These are phyloP conservation scores for Beaufortia kweichowensis DNA, from an alignment of 2,113 vertebrate genomes.

Conservation along the genomic window DNA sequence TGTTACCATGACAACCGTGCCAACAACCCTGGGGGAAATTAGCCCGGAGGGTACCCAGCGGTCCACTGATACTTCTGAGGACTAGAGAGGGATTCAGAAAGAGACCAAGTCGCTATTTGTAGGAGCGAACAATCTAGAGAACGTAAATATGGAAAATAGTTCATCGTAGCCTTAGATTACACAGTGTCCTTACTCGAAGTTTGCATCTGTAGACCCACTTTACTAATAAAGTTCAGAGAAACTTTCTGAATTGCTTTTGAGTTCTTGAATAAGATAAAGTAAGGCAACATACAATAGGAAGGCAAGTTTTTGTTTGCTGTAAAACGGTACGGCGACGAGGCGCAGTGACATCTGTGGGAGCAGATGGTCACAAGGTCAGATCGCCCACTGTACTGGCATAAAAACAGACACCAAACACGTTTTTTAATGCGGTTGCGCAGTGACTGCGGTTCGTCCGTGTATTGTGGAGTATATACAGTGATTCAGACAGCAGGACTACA, in stretches of 20 bases:
- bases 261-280: too few species aligned
- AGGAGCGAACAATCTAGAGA: constrained; percentile 45
- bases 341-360: not conserved
- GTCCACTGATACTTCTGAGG: constrained; percentile 41
- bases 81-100: constrained; percentile 44
- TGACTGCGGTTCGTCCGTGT: not conserved
- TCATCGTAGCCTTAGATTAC: constrained; percentile 11
- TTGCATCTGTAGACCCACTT: constrained; percentile 50
- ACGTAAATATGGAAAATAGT: constrained; percentile 58
- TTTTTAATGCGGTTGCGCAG: not conserved
- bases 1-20: constrained; percentile 15
- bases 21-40: constrained; percentile 50
- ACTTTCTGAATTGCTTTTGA: not conserved
- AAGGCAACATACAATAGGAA: not conserved
- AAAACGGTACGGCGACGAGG: not conserved
- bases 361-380: constrained; percentile 10
- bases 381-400: not conserved
- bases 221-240: not conserved
- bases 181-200: not conserved
- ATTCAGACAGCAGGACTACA: constrained; percentile 24
- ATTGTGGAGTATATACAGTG: not conserved
- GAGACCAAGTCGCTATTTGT: constrained; percentile 55
- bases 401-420: not conserved
- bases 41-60: constrained; percentile 36
- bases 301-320: not conserved